Evolutionary conservation across 30 jellyfish, hydroid and myxozoan genomes (phyloP).

Genomic region (Aurelia sp.): DNA sequence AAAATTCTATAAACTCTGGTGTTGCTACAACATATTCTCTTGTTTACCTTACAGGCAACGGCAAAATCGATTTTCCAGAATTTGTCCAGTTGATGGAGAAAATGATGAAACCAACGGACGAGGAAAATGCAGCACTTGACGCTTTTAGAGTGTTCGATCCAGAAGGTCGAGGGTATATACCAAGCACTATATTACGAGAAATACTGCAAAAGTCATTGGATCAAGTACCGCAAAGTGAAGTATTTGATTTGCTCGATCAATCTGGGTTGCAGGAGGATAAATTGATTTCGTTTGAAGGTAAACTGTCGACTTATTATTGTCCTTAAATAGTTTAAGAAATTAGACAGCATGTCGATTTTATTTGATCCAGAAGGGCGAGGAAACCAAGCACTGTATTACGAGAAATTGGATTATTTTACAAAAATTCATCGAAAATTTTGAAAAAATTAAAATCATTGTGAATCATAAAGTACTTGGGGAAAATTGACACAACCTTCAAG

Average conservation of each 20-base stretch:
- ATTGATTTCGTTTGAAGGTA: conserved; percentile 84
- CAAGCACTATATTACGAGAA: conserved; percentile 75
- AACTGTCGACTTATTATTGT: neutral
- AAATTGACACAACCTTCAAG: too few species aligned
- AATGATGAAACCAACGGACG: conserved; percentile 96
- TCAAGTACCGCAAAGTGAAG: conserved; percentile 82
- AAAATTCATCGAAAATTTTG: too few species aligned
- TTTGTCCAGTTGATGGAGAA: conserved; percentile 90
- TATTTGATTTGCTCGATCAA: conserved; percentile 79
- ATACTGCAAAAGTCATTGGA: conserved; percentile 78
- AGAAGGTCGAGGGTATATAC: conserved; percentile 72
- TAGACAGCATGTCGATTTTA: too few species aligned
- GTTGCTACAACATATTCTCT: neutral
- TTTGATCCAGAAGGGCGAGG: too few species aligned
- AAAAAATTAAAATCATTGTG: too few species aligned
- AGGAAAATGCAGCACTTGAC: conserved; percentile 86
- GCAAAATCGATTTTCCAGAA: conserved; percentile 93
- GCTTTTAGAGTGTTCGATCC: conserved; percentile 94
- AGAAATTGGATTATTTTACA: too few species aligned
- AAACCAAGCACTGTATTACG: too few species aligned
- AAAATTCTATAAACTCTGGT: too few species aligned
- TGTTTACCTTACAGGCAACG: conserved; percentile 76
- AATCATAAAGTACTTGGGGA: too few species aligned
- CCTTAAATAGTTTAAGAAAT: neutral
- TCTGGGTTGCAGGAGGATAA: conserved; percentile 85